A percentile compares a stretch with the other conserved stretches of the same genome.
phyloP scores from a whole-genome alignment of 2,113 vertebrate species.

The Montifringilla adamsi region DNA sequence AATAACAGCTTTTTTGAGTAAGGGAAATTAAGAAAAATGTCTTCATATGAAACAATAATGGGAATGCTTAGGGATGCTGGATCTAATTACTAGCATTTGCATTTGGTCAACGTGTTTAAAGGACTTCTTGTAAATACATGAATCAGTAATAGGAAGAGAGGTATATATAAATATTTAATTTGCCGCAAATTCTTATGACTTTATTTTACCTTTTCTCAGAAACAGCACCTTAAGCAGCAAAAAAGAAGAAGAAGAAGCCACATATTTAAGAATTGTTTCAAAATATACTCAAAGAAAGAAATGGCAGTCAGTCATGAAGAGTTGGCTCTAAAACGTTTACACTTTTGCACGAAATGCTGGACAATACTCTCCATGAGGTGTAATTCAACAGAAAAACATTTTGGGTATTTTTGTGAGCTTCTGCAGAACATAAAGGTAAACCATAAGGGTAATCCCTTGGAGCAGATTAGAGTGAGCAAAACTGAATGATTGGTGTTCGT shows the following conservation, averaged over 20 bases:
- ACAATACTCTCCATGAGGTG: not conserved
- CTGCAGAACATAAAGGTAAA: not conserved
- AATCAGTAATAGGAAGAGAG: not conserved
- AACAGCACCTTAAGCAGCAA: not conserved
- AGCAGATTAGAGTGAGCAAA: not conserved
- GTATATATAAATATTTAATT: not conserved
- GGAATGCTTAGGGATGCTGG: not conserved
- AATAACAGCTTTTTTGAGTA: constrained; percentile 47
- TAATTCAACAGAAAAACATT: not conserved
- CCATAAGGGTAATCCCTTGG: not conserved
- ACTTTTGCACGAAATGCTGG: not conserved
- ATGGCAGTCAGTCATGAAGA: not conserved
- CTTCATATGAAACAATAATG: constrained; percentile 38
- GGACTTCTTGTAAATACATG: constrained; percentile 7
- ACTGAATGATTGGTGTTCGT: not conserved
- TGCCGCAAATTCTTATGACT: not conserved
- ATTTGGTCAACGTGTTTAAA: not conserved
- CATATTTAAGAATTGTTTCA: not conserved
- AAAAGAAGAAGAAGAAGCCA: not conserved
- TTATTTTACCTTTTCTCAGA: not conserved
- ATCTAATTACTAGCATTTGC: constrained; percentile 38
- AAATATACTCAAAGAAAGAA: not conserved
- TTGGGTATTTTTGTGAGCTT: not conserved
- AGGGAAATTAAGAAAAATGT: not conserved
- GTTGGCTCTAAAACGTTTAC: not conserved